A percentile compares a stretch with the other conserved stretches of the same genome.
These are phyloP conservation scores for Diarsia dahlii DNA, from an alignment of 2,888 invertebrate genomes.

Conservation along the genomic window DNA sequence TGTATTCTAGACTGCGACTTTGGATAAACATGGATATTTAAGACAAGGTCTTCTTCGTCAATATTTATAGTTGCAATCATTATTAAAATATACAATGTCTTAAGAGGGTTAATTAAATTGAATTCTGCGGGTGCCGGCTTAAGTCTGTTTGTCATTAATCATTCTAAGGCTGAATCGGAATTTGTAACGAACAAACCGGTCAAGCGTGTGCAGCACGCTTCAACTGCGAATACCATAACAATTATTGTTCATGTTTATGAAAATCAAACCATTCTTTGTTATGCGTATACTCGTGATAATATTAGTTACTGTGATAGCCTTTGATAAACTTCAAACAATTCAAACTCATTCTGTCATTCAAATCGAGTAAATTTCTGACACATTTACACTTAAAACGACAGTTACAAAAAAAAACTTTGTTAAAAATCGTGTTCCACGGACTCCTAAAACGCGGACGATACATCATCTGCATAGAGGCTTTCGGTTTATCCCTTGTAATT, in stretches of 20 bases:
- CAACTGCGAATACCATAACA: slow-evolving; percentile 19
- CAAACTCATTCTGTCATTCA: neutral
- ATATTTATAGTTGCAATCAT: slow-evolving; percentile 10
- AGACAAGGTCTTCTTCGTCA: slow-evolving; percentile 5
- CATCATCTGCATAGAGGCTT: slow-evolving; percentile 57
- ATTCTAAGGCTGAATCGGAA: slow-evolving; percentile 42
- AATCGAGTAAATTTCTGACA: neutral
- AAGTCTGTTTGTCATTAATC: slow-evolving; percentile 32
- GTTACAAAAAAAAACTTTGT: slow-evolving; percentile 7
- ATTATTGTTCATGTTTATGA: slow-evolving; percentile 9
- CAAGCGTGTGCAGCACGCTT: slow-evolving; percentile 38
- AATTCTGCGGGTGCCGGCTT: slow-evolving; percentile 21
- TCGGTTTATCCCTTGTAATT: slow-evolving; percentile 54
- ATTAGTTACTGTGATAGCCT: neutral
- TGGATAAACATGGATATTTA: neutral
- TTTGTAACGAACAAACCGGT: slow-evolving; percentile 46
- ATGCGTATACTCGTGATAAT: neutral
- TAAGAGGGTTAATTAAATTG: slow-evolving; percentile 28
- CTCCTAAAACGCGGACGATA: slow-evolving; percentile 51
- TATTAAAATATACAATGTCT: slow-evolving; percentile 22
- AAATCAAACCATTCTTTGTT: slow-evolving; percentile 4
- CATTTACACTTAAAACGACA: neutral
- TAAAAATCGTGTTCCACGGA: slow-evolving; percentile 24
- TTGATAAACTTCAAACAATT: neutral
- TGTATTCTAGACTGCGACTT: neutral